phyloP scores from a whole-genome alignment of 2,113 vertebrate species.

The Scomber japonicus region DNA sequence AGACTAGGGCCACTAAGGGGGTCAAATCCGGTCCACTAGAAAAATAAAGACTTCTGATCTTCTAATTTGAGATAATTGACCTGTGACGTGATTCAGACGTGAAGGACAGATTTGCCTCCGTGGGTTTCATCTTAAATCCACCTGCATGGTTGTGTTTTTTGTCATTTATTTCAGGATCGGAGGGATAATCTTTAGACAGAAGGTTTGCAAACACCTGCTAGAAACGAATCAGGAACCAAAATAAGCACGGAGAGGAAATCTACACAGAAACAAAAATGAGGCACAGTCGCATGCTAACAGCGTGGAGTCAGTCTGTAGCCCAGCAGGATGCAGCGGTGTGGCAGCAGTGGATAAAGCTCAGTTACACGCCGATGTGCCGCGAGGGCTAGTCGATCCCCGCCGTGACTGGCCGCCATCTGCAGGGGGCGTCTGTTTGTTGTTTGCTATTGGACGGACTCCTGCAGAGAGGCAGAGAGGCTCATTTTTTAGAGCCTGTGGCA shows the following conservation, averaged over 20 bases:
- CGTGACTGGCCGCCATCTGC: constrained; percentile 16
- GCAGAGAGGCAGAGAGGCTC: constrained; percentile 29
- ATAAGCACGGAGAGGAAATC: constrained; percentile 17
- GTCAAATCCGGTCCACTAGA: too few species aligned
- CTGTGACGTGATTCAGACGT: too few species aligned
- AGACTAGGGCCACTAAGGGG: too few species aligned
- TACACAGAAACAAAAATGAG: constrained; percentile 13
- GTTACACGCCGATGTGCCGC: not conserved
- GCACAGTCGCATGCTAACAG: constrained; percentile 25
- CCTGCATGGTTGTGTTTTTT: not conserved
- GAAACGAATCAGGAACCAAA: constrained; percentile 18
- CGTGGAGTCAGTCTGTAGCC: constrained; percentile 14
- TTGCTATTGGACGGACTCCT: constrained; percentile 27
- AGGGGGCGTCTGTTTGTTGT: constrained; percentile 44
- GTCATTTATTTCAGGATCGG: not conserved
- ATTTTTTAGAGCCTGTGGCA: not conserved
- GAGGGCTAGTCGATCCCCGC: not conserved
- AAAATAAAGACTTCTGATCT: too few species aligned
- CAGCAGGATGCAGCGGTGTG: constrained; percentile 22
- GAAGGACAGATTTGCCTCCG: too few species aligned
- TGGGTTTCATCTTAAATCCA: not conserved
- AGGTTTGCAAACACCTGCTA: not conserved
- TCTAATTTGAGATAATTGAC: too few species aligned
- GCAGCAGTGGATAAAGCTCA: constrained; percentile 18
- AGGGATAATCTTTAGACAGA: not conserved